phyloP scores from a whole-genome alignment of 2,797 vertebrate genomes.

The Macrochelys suwanniensis region DNA sequence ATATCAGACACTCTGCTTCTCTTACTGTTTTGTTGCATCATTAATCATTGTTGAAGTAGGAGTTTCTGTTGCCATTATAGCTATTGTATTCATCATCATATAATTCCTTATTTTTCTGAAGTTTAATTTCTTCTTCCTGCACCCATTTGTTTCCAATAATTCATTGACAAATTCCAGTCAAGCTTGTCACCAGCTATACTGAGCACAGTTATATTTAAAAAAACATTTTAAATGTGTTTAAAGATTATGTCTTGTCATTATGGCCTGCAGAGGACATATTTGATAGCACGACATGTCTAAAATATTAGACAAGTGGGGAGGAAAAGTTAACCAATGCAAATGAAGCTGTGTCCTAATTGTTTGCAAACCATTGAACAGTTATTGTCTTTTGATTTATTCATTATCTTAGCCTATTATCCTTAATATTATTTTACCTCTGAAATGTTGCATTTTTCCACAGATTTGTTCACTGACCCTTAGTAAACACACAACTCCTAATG shows the following conservation, averaged over 20 bases:
- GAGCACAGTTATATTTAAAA: slow-evolving; percentile 52
- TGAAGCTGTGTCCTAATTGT: slow-evolving; percentile 46
- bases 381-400: slow-evolving; percentile 48
- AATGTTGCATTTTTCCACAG: background rate
- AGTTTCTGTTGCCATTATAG: slow-evolving; percentile 8
- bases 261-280: slow-evolving; percentile 13
- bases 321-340: slow-evolving; percentile 11
- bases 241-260: slow-evolving; percentile 57
- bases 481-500: background rate
- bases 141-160: slow-evolving; percentile 56
- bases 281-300: slow-evolving; percentile 37
- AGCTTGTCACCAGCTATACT: slow-evolving; percentile 60
- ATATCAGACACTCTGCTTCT: background rate
- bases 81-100: slow-evolving; percentile 11
- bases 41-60: slow-evolving; percentile 1
- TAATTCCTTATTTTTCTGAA: slow-evolving; percentile 50
- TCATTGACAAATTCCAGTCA: slow-evolving; percentile 48
- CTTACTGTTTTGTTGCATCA: background rate
- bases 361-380: slow-evolving; percentile 42
- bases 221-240: slow-evolving; percentile 64
- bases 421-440: background rate
- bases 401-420: slow-evolving; percentile 25
- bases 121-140: slow-evolving; percentile 4
- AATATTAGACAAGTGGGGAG: slow-evolving; percentile 13
- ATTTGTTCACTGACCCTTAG: background rate